Base-by-base conservation (phyloP, 2,797 vertebrate genomes). In the Emydoidea blandingii region DNA sequence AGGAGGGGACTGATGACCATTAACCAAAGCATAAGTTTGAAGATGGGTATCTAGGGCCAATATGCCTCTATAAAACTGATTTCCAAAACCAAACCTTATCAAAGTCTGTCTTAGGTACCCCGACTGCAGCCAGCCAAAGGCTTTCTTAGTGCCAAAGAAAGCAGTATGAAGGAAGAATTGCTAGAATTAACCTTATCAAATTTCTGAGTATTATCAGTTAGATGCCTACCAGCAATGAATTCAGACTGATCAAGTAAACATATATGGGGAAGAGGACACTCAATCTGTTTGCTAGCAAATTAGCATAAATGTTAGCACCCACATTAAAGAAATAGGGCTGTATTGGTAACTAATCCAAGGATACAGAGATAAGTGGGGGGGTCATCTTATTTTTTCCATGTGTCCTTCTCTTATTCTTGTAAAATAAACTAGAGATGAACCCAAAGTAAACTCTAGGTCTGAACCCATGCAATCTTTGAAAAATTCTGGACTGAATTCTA, bases 311-410 rank as follows among this genome's bases (percentile, higher is more conserved):
- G 19, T 68, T 37, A 37, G 34, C 18, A 37, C 21, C 65, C 65
- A 68, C 8, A 37, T 68, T 37, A 68, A 68, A 37, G n/a, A 37
- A 68, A 68, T 68, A n/a, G 9, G 18, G 23, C 18, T 21, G 18
- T 37, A 68, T 68, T 68, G n/a, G 59, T 62, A 62, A 62, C 7
- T 62, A 34, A 62, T 34, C 15, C 14, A 62, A 34, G 59, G 31
- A 16, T 62, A 62, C 31, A 62, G 59, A 57, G 76, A 74, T 3
- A 44, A 62, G 1, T 4, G 15, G 1, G 0, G 31, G 31, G 0
- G 0, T 8, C 37, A 3, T 41, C 6, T 47, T 80, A 27, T 37
- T 85, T 91, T 79, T 81, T 16, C 3, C 89, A 5, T 79, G 3
- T 2, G 2, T 1, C 16, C 4, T 81, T 87, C 37, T 59, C 34